phyloP scores from a whole-genome alignment of 2,888 invertebrate species.

The Eudasyphora cyanicolor region DNA sequence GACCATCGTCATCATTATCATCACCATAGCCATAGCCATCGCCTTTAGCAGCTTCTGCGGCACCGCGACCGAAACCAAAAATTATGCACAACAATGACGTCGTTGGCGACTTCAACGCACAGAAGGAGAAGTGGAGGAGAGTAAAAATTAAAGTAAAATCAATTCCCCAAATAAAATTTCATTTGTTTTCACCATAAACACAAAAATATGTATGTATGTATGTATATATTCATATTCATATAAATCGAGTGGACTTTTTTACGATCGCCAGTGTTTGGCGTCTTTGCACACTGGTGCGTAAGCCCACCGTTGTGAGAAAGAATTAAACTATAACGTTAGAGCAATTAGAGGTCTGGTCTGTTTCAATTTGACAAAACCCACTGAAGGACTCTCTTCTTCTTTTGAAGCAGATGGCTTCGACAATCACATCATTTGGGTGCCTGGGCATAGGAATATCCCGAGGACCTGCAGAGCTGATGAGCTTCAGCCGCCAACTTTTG shows the following conservation, averaged over 20 bases:
- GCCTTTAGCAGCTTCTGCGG: neutral
- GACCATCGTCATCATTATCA: neutral
- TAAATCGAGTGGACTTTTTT: slow-evolving; percentile 36
- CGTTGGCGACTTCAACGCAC: neutral
- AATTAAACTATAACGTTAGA: too few species aligned
- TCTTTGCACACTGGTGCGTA: slow-evolving; percentile 6
- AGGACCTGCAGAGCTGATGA: too few species aligned
- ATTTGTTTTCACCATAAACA: slow-evolving; percentile 55
- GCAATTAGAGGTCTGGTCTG: too few species aligned
- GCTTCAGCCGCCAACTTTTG: too few species aligned
- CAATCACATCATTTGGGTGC: too few species aligned
- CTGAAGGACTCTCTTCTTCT: too few species aligned
- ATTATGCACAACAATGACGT: slow-evolving; percentile 34
- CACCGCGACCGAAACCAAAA: neutral
- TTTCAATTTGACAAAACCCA: too few species aligned
- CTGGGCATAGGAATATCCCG: too few species aligned
- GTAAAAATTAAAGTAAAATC: slow-evolving; percentile 72
- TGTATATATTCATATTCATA: slow-evolving; percentile 50
- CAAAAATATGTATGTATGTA: slow-evolving; percentile 34
- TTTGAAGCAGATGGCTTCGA: too few species aligned
- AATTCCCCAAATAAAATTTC: slow-evolving; percentile 51
- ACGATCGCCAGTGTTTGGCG: slow-evolving; percentile 21
- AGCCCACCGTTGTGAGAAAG: too few species aligned
- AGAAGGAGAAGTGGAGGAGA: slow-evolving; percentile 47
- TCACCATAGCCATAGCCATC: neutral